Conservation (phyloP, 2,888 invertebrate species). For the Ormyrus nitidulus region DNA sequence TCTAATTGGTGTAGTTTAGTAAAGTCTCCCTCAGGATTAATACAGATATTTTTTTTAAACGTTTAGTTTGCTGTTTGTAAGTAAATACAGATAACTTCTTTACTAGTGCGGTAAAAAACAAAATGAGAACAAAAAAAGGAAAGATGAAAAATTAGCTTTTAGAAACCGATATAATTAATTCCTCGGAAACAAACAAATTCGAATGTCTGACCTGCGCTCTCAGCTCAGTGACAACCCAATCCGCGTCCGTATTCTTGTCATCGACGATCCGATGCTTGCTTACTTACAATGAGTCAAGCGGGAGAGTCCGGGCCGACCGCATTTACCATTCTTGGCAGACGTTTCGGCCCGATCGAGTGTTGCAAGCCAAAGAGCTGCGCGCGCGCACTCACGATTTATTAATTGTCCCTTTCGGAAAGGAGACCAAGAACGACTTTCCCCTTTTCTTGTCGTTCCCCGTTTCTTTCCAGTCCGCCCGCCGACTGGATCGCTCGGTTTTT, state of each 20-base stretch:
- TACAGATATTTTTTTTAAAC: too few relatives aligned
- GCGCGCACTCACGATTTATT: slow-evolving; percentile 11
- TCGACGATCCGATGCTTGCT: not conserved
- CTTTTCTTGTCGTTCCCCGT: not conserved
- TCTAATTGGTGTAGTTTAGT: too few relatives aligned
- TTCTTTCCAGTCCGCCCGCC: not conserved
- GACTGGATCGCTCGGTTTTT: not conserved
- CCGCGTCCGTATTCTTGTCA: slow-evolving; percentile 5
- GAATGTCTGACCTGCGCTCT: too few relatives aligned
- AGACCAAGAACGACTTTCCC: slow-evolving; percentile 10
- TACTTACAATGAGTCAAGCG: slow-evolving; percentile 1
- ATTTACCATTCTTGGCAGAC: slow-evolving; percentile 66
- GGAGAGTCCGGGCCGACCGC: slow-evolving; percentile 42
- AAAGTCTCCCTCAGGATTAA: too few relatives aligned
- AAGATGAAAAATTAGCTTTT: too few relatives aligned
- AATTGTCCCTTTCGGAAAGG: slow-evolving; percentile 19
- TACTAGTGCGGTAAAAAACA: too few relatives aligned
- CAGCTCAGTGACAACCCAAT: not conserved
- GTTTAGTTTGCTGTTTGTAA: too few relatives aligned
- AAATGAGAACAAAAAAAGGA: too few relatives aligned
- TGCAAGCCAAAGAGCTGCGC: not conserved
- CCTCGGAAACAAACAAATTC: too few relatives aligned
- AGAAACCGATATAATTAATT: too few relatives aligned
- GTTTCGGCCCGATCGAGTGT: slow-evolving; percentile 11
- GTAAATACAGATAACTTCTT: too few relatives aligned